Base-by-base conservation (phyloP, 2,113 vertebrate genomes). In the Nothocercus julius region DNA sequence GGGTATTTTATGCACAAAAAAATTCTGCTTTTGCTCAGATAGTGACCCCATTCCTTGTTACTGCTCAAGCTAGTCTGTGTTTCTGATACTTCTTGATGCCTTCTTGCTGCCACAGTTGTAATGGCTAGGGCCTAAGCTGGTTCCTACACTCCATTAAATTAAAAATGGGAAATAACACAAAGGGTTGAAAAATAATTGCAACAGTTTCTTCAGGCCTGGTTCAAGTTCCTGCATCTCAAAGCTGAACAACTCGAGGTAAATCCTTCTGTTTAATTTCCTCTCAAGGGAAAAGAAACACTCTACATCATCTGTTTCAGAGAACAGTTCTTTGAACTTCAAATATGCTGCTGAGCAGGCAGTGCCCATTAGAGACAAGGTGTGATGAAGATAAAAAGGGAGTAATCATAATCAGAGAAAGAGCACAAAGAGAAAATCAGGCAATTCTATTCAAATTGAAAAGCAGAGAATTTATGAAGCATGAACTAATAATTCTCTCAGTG, bases 71-170 rank as follows among this genome's bases (percentile, higher is more conserved):
- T 82, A 10, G 6, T 70, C 36, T 80, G 14, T 66, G 2, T 47
- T 79, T 85, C 24, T 74, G 8, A 14, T 40, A 12, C 1, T n/a
- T n/a, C 34, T 13, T 81, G 36, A 34, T 34, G 40, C 4, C n/a
- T 63, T 56, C 13, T 81, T 78, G 45, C 9, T 72, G 61, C 44
- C 36, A 51, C 6, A 87, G 10, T 9, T 78, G 4, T 30, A n/a
- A 42, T 2, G 13, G 8, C 44, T 45, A 59, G 3, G 5, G 19
- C 42, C 47, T n/a, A 3, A 34, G 19, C 2, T 1, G 69, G 2
- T 44, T 86, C 8, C n/a, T 56, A 11, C 51, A 25, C 5, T 20
- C 27, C 16, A 59, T 4, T 11, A 84, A 84, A 61, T 59, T 63
- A 45, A 51, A 72, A 58, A 75, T 8, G 2, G 42, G 69, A 67